Base-by-base conservation (phyloP, 2,797 vertebrate genomes). In the Gorsachius magnificus region DNA sequence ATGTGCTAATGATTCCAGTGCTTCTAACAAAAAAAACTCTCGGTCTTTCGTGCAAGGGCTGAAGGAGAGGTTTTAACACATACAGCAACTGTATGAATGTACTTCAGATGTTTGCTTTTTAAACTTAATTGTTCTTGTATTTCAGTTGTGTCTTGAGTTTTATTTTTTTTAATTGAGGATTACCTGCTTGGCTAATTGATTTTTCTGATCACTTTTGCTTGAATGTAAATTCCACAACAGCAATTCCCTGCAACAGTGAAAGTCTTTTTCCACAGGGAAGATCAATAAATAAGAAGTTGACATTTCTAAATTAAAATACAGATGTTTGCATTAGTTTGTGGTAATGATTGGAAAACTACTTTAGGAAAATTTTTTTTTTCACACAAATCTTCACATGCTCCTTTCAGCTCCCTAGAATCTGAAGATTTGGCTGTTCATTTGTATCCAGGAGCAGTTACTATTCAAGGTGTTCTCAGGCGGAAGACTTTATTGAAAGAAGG, bases 401-500 rank as follows among this genome's bases (percentile, higher is more conserved):
- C 66, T 97, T 97, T 79, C 80, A 99, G 99, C 98, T 99, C 99
- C 61, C 99, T 99, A 10, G 99, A 99, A 95, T 99, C 99, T 1
- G 99, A 99, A 97, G 99, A 99, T 97, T 98, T 99, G 72, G 99
- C 99, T 16, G 99, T 99, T 88, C 99, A 99, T 97, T 97, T 99
- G 95, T 99, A 99, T 95, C 99, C 99, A 16, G 99, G 99, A 97
- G 99, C 99, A 20, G 99, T 99, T 93, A 99, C 99, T 35, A 98
- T 99, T 96, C 99, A 99, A 97, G 99, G 99, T 82, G 99, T 99
- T 92, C 97, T 99, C 95, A 99, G 99, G 95, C 98, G 99, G 94
- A 99, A 99, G 98, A 99, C 99, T 36, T 97, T 99, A 93, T 97
- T 99, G 93, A 99, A 99, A 98, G 99, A 99, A 98, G 99, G 99